Evolutionary conservation across 2,113 vertebrate species (phyloP), one percentile per base, ranked within the genome.

Genomic region (Hemiprocne comata): DNA sequence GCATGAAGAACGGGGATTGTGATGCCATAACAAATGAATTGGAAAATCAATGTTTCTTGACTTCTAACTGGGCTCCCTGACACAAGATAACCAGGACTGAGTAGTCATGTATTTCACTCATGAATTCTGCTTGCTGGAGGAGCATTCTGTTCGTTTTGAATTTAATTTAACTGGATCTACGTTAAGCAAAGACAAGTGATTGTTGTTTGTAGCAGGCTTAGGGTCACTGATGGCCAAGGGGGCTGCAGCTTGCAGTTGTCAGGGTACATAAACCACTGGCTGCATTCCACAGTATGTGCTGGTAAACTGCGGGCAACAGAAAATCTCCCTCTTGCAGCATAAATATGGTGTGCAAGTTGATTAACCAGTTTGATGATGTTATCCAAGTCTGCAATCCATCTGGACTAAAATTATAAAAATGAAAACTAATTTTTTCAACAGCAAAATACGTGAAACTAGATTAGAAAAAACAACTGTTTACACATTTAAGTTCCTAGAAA

Each of bases 331-430:
- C 60, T 96, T 97, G 96, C 76, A 93, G 79, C 95, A 97, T 98
- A 97, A 98, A 98, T 96, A 95, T 64, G 87, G 92, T 88, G 97
- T 97, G 97, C 96, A 97, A 96, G 95, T 97, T 98, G 97, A 97
- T 98, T 97, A 97, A 97, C 94, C 95, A 94, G 93, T 96, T 98
- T 97, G 93, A 97, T 96, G 94, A 96, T 97, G 95, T 94, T 97
- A 96, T 95, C 95, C 44, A 96, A 96, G 92, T 89, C 93, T 97
- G 96, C 79, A 85, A 94, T 97, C 96, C 96, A 95, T 98, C 97
- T 97, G 93, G 92, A 87, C 87, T 93, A 73, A 94, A 95, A 97
- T 93, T 84, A 96, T 73, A 92, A 93, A 94, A 96, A 94, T 70
- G 62, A 94, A 94, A 97, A 93, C 73, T 31, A 87, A 60, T 20